Percentiles rank a stretch among this genome's conserved stretches.
Conservation (phyloP, 2,888 invertebrate genomes). For the Cetonia aurata region DNA sequence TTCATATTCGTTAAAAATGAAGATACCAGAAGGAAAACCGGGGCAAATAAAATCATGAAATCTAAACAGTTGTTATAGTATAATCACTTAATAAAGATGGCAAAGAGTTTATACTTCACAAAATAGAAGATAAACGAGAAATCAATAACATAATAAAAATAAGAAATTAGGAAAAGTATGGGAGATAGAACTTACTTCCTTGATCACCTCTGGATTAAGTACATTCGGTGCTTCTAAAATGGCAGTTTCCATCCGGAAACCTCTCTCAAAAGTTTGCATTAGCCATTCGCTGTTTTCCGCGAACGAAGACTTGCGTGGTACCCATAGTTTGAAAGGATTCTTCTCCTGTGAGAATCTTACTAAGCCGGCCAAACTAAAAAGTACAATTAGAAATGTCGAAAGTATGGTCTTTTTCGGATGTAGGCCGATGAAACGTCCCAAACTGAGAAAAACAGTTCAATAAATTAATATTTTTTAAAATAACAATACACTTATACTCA, state of each 20-base stretch:
- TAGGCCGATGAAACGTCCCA: slow-evolving; percentile 73
- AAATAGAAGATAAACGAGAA: no score
- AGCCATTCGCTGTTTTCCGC: slow-evolving; percentile 80
- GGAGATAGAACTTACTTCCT: slow-evolving; percentile 59
- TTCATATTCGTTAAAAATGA: no score
- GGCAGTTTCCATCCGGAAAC: slow-evolving; percentile 73
- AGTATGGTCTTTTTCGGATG: slow-evolving; percentile 74
- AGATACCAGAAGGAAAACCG: neutral
- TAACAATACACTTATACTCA: slow-evolving; percentile 52
- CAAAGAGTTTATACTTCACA: no score
- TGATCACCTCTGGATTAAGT: slow-evolving; percentile 72
- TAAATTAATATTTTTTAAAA: neutral
- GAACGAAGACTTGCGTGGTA: slow-evolving; percentile 79
- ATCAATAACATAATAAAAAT: no score
- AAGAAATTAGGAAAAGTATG: no score
- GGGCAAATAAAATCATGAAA: neutral
- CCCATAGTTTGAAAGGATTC: slow-evolving; percentile 82
- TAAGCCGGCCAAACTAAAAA: slow-evolving; percentile 73
- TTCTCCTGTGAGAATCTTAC: slow-evolving; percentile 78
- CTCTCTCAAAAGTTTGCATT: slow-evolving; percentile 75
- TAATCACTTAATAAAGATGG: neutral
- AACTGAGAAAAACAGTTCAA: slow-evolving; percentile 64
- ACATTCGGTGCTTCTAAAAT: slow-evolving; percentile 78
- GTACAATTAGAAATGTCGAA: slow-evolving; percentile 70
- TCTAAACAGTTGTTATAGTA: neutral